Base-by-base conservation (phyloP, 2,888 invertebrate species). In the Podotricha telesiphe region DNA sequence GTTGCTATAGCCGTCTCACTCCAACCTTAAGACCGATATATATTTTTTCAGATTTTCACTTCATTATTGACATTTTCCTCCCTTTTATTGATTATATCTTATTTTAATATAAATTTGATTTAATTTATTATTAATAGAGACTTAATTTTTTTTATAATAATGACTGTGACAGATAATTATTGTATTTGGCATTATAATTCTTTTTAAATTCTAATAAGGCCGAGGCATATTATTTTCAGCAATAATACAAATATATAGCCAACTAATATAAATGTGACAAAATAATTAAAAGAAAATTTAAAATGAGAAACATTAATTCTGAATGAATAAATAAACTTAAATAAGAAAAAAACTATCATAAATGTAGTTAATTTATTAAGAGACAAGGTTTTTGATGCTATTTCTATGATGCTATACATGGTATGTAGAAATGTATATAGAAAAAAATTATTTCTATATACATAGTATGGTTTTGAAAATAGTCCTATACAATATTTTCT, bases 1-100 rank as follows among this genome's bases (percentile, higher is more conserved):
- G 62, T 88, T 80, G 83, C 78, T 80, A 79, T 85, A 42, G 53
- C 69, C 65, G 65, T 77, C 77, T 73, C 75, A 71, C 65, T 78
- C 73, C 69, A 51, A 55, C 69, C 51, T 61, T 67, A 55, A 67
- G 69, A 70, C 58, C 63, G 68, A 72, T 70, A 72, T 71, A 40
- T 65, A 63, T 72, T 73, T 68, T 64, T 51, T 28, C n/a, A 6
- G 51, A 68, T 70, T 67, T 67, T 66, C 66, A 22, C 51, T 50
- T 11, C n/a, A 65, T n/a, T 47, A 67, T 58, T 65, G 47, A 64
- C 34, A 69, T 71, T 69, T 64, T 56, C 48, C 40, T 50, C n/a
- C 1, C 5, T 45, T 45, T 22, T 45, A 45, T 22, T 42, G 42
- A 45, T 59, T 42, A 22, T 15, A 42, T 40, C 3, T 15, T 40